Evolutionary conservation across 2,797 vertebrate species (phyloP).

Genomic region (Cynopterus sphinx): DNA sequence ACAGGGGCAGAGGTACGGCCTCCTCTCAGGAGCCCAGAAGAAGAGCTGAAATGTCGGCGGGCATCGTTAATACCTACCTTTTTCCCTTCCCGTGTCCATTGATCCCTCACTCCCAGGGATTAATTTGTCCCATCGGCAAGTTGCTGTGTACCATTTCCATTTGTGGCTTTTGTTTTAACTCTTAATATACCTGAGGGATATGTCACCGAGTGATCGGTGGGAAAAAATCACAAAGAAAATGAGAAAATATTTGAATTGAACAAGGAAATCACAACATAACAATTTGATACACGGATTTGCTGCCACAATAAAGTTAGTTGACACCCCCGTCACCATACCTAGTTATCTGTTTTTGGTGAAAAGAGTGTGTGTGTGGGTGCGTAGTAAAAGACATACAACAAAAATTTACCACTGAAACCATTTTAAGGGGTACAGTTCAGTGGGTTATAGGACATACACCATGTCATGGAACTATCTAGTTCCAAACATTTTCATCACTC

Average conservation of each 20-base stretch:
- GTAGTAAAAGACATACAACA: not conserved
- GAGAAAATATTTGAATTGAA: not conserved
- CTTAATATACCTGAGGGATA: not conserved
- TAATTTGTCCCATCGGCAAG: not conserved
- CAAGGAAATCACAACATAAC: not conserved
- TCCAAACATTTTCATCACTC: not conserved
- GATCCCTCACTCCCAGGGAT: not conserved
- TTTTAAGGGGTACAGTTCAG: not conserved
- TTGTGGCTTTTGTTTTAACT: not conserved
- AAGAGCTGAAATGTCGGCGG: not conserved
- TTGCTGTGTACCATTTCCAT: not conserved
- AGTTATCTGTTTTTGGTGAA: not conserved
- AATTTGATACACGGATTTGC: not conserved
- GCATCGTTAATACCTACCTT: not conserved
- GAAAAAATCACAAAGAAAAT: not conserved
- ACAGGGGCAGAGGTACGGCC: not conserved
- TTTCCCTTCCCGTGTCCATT: not conserved
- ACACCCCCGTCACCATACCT: not conserved
- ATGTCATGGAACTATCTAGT: not conserved
- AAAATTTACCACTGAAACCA: not conserved
- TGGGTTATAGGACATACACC: not conserved
- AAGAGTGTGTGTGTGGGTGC: too few relatives aligned
- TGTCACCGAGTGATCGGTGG: not conserved
- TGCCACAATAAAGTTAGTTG: not conserved
- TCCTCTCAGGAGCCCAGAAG: not conserved